Evolutionary conservation across 2,797 vertebrate species (phyloP), one percentile per base, ranked within the genome.

Genomic region (Leptodactylus fallax): DNA sequence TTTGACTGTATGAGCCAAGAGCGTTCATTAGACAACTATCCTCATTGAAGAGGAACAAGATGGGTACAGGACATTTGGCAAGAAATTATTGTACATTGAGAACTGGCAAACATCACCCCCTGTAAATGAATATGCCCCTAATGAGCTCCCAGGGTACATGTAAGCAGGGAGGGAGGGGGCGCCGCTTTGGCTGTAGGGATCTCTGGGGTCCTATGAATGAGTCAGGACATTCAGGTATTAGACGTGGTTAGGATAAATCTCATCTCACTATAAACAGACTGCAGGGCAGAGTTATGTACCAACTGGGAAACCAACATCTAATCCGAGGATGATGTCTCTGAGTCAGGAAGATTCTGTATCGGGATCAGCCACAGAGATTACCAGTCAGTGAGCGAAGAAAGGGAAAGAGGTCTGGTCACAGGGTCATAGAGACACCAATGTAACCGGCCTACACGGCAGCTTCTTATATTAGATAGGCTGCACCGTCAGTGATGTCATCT

Each of bases 21-120:
- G 9, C 80, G 6, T 82, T 23, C 3, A 6, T 45, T 49, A 69
- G 12, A 49, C 2, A 47, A 67, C 5, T 36, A 16, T 78, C 51
- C 17, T 19, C 11, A 27, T 55, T 9, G 12, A 4, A 45, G 21
- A 23, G 12, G 58, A 25, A 0, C 17, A 19, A 17, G 61, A 82
- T 17, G 60, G 63, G 81, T 69, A 82, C 81, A 71, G 17, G 51
- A 67, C 16, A 6, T 56, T 21, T 83, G 81, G 81, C 65, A 69
- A 3, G 8, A 53, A 14, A 7, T 16, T 23, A 2, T 0, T 17
- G 80, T 17, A 83, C 81, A 36, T 6, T 11, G 63, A 71, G 81
- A 56, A 53, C 51, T 56, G 81, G 81, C 81, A 71, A 9, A 71
- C 16, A 16, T 10, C 47, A 36, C 16, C 81, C 63, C 51, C 51